These are phyloP conservation scores for Micoletzkya japonica DNA, from an alignment of 2,888 invertebrate genomes.

Conservation along the genomic window DNA sequence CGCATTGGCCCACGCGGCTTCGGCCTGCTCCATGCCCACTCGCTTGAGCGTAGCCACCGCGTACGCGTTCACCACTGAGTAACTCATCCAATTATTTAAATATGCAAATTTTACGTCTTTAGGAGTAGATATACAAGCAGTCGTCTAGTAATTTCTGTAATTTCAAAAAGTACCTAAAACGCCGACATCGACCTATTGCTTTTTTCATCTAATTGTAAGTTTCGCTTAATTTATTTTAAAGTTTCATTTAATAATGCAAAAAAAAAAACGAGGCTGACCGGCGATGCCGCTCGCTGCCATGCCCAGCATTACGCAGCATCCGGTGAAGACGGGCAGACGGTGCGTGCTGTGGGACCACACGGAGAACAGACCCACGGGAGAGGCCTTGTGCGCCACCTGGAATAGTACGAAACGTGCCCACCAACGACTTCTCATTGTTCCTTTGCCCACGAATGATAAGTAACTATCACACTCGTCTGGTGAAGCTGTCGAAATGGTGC, in stretches of 20 bases:
- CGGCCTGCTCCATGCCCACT: neutral
- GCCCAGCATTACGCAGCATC: slow-evolving; percentile 12
- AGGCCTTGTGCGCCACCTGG: too few species aligned
- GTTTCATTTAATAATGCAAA: neutral
- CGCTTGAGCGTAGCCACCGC: neutral
- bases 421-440: too few species aligned
- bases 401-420: too few species aligned
- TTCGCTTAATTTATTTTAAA: too few species aligned
- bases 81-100: neutral
- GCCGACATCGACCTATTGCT: too few species aligned
- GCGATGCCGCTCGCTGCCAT: slow-evolving; percentile 5
- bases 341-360: neutral
- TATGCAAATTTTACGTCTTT: too few species aligned
- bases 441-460: too few species aligned
- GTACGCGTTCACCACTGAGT: slow-evolving; percentile 14
- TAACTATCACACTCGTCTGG: too few species aligned
- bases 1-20: slow-evolving; percentile 13
- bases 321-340: neutral
- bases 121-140: neutral
- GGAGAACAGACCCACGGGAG: too few species aligned
- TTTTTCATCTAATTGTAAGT: too few species aligned
- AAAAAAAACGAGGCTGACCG: neutral
- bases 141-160: neutral
- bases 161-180: too few species aligned
- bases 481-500: too few species aligned